Base-by-base conservation (phyloP, 2,888 invertebrate genomes). In the Lasius platythorax region DNA sequence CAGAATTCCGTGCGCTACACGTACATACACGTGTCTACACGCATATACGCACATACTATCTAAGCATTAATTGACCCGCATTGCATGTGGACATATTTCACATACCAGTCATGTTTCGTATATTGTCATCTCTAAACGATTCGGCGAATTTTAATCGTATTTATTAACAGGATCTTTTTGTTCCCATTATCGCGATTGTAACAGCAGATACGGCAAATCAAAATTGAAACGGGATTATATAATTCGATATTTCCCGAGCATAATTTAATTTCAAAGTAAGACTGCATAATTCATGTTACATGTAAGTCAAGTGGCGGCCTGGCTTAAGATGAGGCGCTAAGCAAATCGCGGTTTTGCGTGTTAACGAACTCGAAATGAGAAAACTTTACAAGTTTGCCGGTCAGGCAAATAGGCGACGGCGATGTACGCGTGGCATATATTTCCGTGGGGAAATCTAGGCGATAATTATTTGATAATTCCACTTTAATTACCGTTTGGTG, bases 1-100 rank as follows among this genome's bases (percentile, higher is more conserved):
- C 61, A 8, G 61, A 68, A 87, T 87, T 87, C 81, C 83, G 83
- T 76, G 85, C 58, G 37, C n/a, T 23, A 64, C 30, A n/a, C 12
- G 28, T 63, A 61, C 23, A 23, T 53, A 23, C 9, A 43, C n/a
- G 58, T 30, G 15, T 28, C 12, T 53, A 46, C 15, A 4, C 43
- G 18, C 15, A 56, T n/a, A 9, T 3, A 28, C 23, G 30, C 37
- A 15, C 18, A 64, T 15, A 23, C 5, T 72, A 23, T 33, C 46
- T 28, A 9, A 53, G 28, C 37, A 18, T 46, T 66, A 76, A 76
- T 66, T 76, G 12, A 76, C 50, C 58, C 18, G 6, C 9, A 9
- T 8, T 8, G 12, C 23, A n/a, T n/a, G 15, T 58, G 40, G 5
- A 64, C 1, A 33, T 75, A 30, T 64, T 64, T 46, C 15, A 11